phyloP scores from a whole-genome alignment of 2,113 vertebrate genomes.

The Scophthalmus maximus region DNA sequence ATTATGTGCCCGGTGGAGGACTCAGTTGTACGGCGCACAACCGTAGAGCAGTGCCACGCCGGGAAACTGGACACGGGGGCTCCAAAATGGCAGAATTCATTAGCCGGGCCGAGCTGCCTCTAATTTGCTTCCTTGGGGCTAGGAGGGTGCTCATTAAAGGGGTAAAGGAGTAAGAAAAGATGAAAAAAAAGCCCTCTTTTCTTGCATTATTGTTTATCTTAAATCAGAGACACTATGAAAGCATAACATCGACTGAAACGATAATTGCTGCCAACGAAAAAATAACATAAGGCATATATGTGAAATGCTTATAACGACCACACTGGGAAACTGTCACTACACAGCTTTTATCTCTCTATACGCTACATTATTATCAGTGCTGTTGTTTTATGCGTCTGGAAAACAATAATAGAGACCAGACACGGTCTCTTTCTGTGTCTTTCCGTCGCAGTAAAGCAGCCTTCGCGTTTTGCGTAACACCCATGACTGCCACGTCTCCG shows the following conservation, averaged over 20 bases:
- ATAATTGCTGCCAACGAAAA: conserved; percentile 70
- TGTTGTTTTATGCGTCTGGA: conserved; percentile 1
- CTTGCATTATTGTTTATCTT: conserved; percentile 75
- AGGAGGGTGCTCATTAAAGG: conserved; percentile 76
- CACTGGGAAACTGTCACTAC: conserved; percentile 8
- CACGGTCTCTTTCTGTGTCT: conserved; percentile 5
- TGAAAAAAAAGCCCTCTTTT: conserved; percentile 36
- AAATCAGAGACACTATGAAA: conserved; percentile 63
- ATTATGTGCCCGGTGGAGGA: conserved; percentile 84
- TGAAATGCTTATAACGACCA: conserved; percentile 33
- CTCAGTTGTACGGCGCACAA: conserved; percentile 72
- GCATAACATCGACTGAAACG: conserved; percentile 49
- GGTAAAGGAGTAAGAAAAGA: conserved; percentile 45
- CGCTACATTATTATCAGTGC: conserved; percentile 5
- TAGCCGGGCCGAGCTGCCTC: conserved; percentile 64
- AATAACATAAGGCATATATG: conserved; percentile 41
- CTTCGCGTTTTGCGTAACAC: conserved; percentile 66
- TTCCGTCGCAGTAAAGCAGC: conserved; percentile 48
- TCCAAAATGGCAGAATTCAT: conserved; percentile 82
- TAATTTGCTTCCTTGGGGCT: conserved; percentile 79
- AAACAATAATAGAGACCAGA: conserved; percentile 28
- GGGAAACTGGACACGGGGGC: conserved; percentile 68
- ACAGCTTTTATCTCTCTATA: conserved; percentile 10
- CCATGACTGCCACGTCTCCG: conserved; percentile 71
- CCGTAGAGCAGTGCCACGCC: conserved; percentile 48